phyloP scores from a whole-genome alignment of 2,797 vertebrate species.

The Kryptopterus vitreolus region DNA sequence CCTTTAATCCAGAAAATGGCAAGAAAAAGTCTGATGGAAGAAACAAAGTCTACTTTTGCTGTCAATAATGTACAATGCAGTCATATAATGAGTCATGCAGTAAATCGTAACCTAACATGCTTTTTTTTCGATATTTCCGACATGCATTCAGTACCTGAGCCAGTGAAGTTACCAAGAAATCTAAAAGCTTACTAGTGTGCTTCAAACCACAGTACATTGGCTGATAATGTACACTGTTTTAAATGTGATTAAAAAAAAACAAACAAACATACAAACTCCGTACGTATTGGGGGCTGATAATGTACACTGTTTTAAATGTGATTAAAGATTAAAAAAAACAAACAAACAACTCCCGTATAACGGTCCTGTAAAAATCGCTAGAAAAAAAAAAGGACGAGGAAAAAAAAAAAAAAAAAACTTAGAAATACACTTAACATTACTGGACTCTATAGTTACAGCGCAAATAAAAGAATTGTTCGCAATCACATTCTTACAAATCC shows the following conservation, averaged over 20 bases:
- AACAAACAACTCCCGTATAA: background rate
- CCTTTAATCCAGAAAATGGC: slow-evolving; percentile 38
- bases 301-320: slow-evolving; percentile 46
- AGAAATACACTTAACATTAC: slow-evolving; percentile 31
- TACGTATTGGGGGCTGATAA: too few species aligned
- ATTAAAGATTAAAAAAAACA: slow-evolving; percentile 29
- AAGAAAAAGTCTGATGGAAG: slow-evolving; percentile 45
- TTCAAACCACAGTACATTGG: slow-evolving; percentile 50
- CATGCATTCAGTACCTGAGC: slow-evolving; percentile 61
- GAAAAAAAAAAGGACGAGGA: slow-evolving; percentile 18
- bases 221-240: slow-evolving; percentile 47
- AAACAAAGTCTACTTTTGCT: slow-evolving; percentile 44
- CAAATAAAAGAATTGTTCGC: slow-evolving; percentile 33
- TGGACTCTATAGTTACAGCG: slow-evolving; percentile 44
- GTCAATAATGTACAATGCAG: slow-evolving; percentile 56
- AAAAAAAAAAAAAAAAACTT: slow-evolving; percentile 2
- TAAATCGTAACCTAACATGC: slow-evolving; percentile 59
- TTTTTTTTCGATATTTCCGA: slow-evolving; percentile 51
- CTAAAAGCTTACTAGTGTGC: slow-evolving; percentile 44
- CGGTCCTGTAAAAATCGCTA: slow-evolving; percentile 7
- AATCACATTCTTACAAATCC: slow-evolving; percentile 30
- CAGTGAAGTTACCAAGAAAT: slow-evolving; percentile 47
- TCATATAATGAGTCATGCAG: slow-evolving; percentile 58
- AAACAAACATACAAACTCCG: background rate
- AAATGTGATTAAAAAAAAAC: slow-evolving; percentile 35